Conservation (phyloP, 1,140 invertebrate species). For the Drosophila funebris region DNA sequence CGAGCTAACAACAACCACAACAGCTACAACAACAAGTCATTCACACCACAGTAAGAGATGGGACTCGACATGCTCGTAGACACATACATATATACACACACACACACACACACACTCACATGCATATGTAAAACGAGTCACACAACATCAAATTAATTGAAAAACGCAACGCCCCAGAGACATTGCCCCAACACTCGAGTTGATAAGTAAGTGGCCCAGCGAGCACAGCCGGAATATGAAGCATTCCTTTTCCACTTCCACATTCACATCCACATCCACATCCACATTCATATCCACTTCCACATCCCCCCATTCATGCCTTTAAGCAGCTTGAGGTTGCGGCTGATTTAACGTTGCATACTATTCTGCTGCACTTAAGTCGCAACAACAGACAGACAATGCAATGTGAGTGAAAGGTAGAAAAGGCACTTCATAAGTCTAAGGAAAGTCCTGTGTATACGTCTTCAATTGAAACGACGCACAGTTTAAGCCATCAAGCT, state of each 20-base stretch:
- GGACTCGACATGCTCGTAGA: background rate
- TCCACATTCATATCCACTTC: too few relatives aligned
- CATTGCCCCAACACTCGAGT: constrained; percentile 33
- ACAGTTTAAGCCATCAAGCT: too few relatives aligned
- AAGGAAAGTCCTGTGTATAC: background rate
- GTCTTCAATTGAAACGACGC: background rate
- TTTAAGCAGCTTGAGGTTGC: constrained; percentile 18
- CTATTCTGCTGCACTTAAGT: constrained; percentile 39
- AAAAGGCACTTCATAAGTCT: background rate
- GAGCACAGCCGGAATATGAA: constrained; percentile 2
- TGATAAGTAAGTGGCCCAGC: constrained; percentile 36
- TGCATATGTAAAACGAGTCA: constrained; percentile 26
- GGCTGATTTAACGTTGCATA: constrained; percentile 39
- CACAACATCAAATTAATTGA: constrained; percentile 54
- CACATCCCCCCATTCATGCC: background rate
- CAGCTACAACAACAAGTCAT: constrained; percentile 68
- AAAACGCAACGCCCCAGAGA: constrained; percentile 38
- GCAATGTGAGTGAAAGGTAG: background rate
- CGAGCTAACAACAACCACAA: constrained; percentile 33
- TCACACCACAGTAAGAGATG: constrained; percentile 48
- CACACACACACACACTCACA: background rate
- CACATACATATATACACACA: background rate
- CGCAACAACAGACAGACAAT: constrained; percentile 13
- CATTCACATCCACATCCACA: too few relatives aligned
- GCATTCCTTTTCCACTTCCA: background rate